Conservation (phyloP, 2,797 vertebrate genomes). For the Hypotaenidia okinawae region DNA sequence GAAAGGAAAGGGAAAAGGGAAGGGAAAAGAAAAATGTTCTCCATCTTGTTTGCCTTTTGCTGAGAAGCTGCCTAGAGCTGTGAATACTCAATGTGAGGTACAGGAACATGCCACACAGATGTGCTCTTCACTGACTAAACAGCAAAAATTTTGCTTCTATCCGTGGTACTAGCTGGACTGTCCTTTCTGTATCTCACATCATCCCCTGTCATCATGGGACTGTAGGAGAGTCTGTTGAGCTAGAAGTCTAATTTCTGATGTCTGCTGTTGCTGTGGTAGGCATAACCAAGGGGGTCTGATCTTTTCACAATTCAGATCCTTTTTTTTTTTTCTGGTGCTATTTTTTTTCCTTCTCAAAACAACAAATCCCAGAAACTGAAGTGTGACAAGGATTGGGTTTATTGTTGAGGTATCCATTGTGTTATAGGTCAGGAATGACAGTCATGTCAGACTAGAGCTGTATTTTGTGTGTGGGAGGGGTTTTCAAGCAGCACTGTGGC, state of each 20-base stretch:
- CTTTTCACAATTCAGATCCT: background rate
- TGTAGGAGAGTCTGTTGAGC: background rate
- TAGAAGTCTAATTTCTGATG: background rate
- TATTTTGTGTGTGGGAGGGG: background rate
- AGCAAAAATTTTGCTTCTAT: background rate
- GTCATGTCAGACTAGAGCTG: background rate
- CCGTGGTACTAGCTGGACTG: background rate
- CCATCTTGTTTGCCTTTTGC: background rate
- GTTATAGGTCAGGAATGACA: background rate
- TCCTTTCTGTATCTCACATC: background rate
- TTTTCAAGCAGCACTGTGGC: background rate
- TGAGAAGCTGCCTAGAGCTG: background rate
- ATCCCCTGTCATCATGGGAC: background rate
- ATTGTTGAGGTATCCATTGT: background rate
- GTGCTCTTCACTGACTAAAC: background rate
- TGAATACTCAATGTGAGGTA: background rate
- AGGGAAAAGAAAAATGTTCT: background rate
- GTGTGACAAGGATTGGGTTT: background rate
- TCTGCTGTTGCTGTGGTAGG: background rate
- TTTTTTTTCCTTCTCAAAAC: background rate
- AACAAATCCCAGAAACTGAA: background rate
- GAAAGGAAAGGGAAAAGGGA: too few species aligned
- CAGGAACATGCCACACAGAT: background rate
- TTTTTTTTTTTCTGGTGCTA: background rate
- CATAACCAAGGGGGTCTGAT: background rate